phyloP scores from a whole-genome alignment of 2,113 vertebrate species.

The Cephalopterus ornatus region DNA sequence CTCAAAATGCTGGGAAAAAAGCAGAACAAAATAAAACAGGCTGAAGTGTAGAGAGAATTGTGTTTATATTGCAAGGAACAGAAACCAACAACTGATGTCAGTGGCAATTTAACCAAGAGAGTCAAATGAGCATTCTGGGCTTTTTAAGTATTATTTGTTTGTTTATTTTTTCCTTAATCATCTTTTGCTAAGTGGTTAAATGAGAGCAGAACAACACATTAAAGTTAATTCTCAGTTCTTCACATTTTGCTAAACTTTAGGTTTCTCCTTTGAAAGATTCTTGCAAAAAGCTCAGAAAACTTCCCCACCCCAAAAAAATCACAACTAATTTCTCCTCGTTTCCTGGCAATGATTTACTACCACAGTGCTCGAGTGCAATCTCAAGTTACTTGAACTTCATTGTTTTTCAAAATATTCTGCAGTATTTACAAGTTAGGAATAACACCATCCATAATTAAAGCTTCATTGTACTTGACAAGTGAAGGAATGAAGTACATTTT shows the following conservation, averaged over 20 bases:
- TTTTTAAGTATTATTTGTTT: not conserved
- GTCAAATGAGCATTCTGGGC: not conserved
- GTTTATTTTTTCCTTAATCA: not conserved
- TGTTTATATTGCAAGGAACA: not conserved
- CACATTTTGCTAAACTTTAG: not conserved
- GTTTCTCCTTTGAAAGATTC: not conserved
- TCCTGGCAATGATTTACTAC: not conserved
- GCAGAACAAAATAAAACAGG: not conserved
- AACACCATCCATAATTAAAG: slow-evolving; percentile 34
- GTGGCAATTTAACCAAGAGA: not conserved
- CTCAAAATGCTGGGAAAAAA: not conserved
- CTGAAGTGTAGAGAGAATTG: not conserved
- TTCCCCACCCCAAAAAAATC: not conserved
- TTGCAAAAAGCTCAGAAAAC: not conserved
- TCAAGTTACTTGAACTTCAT: not conserved
- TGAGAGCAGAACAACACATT: not conserved
- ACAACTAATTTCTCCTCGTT: not conserved
- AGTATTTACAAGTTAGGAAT: slow-evolving; percentile 1
- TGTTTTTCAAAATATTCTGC: slow-evolving; percentile 2
- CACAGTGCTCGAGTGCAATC: not conserved
- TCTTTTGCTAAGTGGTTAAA: not conserved
- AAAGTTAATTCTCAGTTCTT: not conserved
- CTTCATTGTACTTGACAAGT: not conserved
- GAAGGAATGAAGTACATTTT: not conserved
- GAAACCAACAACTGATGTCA: not conserved